A percentile compares a stretch with the other conserved stretches of the same genome.
Conservation (phyloP, 2,888 invertebrate genomes). For the Parnassius mnemosyne region DNA sequence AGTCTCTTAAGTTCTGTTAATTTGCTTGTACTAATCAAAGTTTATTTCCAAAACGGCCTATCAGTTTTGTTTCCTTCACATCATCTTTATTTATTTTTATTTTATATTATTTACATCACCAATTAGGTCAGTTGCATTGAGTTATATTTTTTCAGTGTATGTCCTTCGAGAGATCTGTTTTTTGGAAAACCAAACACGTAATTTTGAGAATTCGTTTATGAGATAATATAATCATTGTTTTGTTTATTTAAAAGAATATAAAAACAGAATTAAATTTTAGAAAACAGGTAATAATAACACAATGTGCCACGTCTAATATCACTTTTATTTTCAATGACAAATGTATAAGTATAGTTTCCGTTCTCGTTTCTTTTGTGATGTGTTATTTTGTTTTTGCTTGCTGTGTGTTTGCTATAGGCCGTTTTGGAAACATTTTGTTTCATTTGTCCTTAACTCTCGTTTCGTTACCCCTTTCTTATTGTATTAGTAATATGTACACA, state of each 20-base stretch:
- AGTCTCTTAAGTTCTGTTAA: constrained; percentile 62
- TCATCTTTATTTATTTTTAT: constrained; percentile 63
- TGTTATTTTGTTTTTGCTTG: constrained; percentile 74
- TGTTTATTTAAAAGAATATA: constrained; percentile 47
- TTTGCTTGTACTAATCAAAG: constrained; percentile 70
- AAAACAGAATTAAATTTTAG: constrained; percentile 61
- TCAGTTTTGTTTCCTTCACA: constrained; percentile 70
- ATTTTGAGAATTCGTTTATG: constrained; percentile 48
- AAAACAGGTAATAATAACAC: constrained; percentile 58
- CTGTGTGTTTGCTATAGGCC: constrained; percentile 80
- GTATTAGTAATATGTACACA: constrained; percentile 38
- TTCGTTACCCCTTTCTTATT: constrained; percentile 3
- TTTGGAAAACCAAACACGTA: constrained; percentile 67
- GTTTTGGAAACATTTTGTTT: constrained; percentile 73
- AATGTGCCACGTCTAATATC: constrained; percentile 60
- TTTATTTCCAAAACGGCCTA: constrained; percentile 82
- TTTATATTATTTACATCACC: constrained; percentile 58
- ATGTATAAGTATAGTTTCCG: constrained; percentile 59
- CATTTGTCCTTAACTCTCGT: constrained; percentile 18
- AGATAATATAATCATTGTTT: constrained; percentile 56
- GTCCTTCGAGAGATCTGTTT: constrained; percentile 81
- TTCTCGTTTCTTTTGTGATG: constrained; percentile 66
- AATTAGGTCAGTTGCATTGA: constrained; percentile 51
- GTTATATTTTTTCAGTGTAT: constrained; percentile 64
- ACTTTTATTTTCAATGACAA: constrained; percentile 55